phyloP scores from a whole-genome alignment of 64 coral and sea anemone genomes.

The Montipora capricornis region DNA sequence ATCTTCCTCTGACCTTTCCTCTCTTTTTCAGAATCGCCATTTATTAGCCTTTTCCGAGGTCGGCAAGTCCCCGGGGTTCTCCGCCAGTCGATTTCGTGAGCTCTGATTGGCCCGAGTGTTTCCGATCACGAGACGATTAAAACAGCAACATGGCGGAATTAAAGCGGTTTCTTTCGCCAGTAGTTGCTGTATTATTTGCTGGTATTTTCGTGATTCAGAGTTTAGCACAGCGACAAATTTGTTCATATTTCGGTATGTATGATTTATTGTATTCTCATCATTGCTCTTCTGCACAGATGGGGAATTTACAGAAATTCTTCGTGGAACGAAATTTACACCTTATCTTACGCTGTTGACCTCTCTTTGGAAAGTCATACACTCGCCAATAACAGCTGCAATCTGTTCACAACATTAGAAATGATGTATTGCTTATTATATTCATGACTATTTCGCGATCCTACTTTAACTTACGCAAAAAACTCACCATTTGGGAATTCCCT shows the following conservation, averaged over 20 bases:
- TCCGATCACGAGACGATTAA: background rate
- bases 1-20: slow-evolving; percentile 25
- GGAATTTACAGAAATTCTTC: too few species aligned
- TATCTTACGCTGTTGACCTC: too few species aligned
- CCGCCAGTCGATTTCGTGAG: background rate
- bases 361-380: too few species aligned
- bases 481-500: too few species aligned
- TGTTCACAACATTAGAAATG: too few species aligned
- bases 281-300: background rate
- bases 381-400: too few species aligned
- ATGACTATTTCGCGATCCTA: too few species aligned
- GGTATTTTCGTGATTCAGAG: background rate
- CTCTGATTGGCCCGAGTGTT: slow-evolving; percentile 28
- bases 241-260: slow-evolving; percentile 35
- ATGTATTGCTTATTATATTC: too few species aligned
- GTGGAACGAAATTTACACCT: too few species aligned
- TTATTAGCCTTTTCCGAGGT: background rate
- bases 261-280: background rate
- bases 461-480: too few species aligned
- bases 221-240: slow-evolving; percentile 7
- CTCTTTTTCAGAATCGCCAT: slow-evolving; percentile 81
- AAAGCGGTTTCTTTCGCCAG: background rate
- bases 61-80: background rate
- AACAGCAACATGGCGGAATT: slow-evolving; percentile 35
- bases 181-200: background rate